phyloP scores from a whole-genome alignment of 2,113 vertebrate species.

The Dromiciops gliroides region DNA sequence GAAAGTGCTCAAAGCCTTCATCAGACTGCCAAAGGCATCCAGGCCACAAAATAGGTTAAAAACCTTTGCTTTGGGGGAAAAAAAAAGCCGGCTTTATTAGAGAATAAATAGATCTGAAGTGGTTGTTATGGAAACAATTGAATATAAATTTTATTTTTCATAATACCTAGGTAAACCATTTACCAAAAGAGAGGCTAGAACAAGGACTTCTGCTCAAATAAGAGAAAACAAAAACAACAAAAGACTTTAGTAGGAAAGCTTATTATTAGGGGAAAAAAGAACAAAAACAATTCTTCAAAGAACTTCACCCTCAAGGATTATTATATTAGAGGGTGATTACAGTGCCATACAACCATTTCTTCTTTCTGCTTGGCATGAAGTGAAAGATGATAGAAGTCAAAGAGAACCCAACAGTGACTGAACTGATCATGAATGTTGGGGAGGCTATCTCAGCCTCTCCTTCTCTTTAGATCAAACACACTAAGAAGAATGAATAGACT shows the following conservation, averaged over 20 bases:
- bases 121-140: neutral
- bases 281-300: neutral
- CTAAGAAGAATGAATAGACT: neutral
- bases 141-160: neutral
- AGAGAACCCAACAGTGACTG: neutral
- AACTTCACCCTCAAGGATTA: neutral
- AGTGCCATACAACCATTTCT: neutral
- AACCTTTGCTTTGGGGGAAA: neutral
- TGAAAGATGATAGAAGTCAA: neutral
- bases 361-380: neutral
- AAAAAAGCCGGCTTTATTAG: neutral
- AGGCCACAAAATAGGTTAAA: neutral
- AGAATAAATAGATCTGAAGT: neutral
- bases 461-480: neutral
- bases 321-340: neutral
- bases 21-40: neutral
- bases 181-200: neutral
- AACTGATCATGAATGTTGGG: neutral
- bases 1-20: neutral
- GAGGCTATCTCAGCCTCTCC: neutral
- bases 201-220: neutral
- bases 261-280: neutral
- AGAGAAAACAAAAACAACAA: neutral
- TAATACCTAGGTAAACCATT: neutral
- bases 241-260: neutral